A percentile compares a stretch with the other conserved stretches of the same genome.
Conservation (phyloP, 2,113 vertebrate genomes). For the Bagarius yarrelli region DNA sequence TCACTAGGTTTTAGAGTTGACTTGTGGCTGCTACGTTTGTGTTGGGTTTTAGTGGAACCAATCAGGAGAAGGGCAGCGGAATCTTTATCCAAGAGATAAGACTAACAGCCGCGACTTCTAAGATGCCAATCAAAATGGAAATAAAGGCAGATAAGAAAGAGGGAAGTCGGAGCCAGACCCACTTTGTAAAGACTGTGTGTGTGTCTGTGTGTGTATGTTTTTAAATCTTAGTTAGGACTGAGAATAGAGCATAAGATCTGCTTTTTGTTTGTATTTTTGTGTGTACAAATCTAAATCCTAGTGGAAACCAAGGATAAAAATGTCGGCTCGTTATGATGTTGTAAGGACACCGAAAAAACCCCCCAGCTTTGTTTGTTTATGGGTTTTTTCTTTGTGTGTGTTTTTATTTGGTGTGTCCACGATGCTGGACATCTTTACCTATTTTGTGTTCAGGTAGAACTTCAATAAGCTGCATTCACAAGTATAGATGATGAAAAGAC, state of each 20-base stretch:
- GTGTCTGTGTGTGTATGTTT: constrained; percentile 20
- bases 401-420: no score
- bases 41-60: constrained; percentile 34
- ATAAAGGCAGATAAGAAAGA: constrained; percentile 53
- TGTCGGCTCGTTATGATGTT: background rate
- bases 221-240: background rate
- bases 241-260: no score
- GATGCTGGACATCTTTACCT: no score
- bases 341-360: background rate
- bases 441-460: no score
- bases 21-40: background rate
- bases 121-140: constrained; percentile 53
- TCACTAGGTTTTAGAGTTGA: background rate
- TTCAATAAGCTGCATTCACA: background rate
- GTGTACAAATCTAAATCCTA: no score
- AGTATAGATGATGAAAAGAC: background rate
- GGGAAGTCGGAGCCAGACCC: constrained; percentile 19
- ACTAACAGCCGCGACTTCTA: constrained; percentile 33
- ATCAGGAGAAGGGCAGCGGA: constrained; percentile 39
- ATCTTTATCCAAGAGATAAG: constrained; percentile 45
- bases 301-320: background rate
- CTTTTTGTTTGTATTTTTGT: no score
- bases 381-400: background rate
- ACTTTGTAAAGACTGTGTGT: constrained; percentile 10
- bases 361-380: no score